These are phyloP conservation scores for Brachionus calyciflorus DNA, from an alignment of 1,140 invertebrate genomes.

Conservation along the genomic window DNA sequence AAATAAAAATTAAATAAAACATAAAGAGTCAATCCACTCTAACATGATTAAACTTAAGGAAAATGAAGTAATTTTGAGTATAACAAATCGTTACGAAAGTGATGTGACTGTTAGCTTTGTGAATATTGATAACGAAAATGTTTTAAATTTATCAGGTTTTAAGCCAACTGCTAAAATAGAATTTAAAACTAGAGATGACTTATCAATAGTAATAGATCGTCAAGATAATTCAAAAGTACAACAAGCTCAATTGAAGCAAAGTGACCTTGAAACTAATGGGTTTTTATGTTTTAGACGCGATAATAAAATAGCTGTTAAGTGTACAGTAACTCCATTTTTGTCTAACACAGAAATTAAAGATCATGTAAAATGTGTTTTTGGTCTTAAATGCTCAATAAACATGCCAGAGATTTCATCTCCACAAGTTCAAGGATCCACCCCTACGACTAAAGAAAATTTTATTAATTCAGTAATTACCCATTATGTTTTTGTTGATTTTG, in stretches of 20 bases:
- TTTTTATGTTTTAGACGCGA: conserved; percentile 43
- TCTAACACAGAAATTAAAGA: neutral
- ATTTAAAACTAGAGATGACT: neutral
- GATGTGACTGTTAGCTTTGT: conserved; percentile 15
- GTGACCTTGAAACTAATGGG: conserved; percentile 12
- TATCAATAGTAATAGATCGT: neutral
- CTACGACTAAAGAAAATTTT: neutral
- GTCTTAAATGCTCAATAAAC: conserved; percentile 2
- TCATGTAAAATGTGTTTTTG: conserved; percentile 17
- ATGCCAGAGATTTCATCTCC: neutral
- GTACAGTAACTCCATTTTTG: neutral
- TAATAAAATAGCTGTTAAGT: conserved; percentile 21
- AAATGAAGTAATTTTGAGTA: conserved; percentile 39
- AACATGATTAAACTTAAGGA: neutral
- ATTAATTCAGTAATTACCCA: conserved; percentile 1
- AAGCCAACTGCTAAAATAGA: conserved; percentile 15
- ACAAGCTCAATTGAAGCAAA: neutral
- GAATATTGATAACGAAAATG: neutral
- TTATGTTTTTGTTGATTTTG: conserved; percentile 25
- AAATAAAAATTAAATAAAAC: neutral
- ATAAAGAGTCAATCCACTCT: neutral
- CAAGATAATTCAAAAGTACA: conserved; percentile 27
- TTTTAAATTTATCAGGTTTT: neutral
- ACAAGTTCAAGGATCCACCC: neutral
- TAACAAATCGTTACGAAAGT: conserved; percentile 26